Percentiles rank a stretch among this genome's conserved stretches.
Evolutionary conservation across 2,888 invertebrate species (phyloP).

Genomic region (Glomeris marginata): DNA sequence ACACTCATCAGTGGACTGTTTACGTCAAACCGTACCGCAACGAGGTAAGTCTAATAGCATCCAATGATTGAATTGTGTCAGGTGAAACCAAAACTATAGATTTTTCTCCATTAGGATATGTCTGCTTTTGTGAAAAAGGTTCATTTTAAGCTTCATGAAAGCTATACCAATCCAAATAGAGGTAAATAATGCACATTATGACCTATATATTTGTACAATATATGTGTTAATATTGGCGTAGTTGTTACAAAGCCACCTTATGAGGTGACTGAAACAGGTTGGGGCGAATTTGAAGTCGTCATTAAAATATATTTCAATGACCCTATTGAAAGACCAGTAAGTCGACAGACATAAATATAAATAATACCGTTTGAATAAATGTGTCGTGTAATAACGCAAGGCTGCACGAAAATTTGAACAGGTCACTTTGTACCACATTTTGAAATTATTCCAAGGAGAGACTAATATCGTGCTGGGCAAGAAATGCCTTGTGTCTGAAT

Average conservation of each 20-base stretch:
- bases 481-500: constrained; percentile 71
- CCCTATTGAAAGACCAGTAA: constrained; percentile 82
- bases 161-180: constrained; percentile 84
- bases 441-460: constrained; percentile 80
- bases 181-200: constrained; percentile 20
- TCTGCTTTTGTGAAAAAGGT: constrained; percentile 87
- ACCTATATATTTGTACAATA: constrained; percentile 1
- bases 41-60: constrained; percentile 34
- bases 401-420: too few species aligned
- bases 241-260: constrained; percentile 91
- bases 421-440: constrained; percentile 85
- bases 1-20: constrained; percentile 98
- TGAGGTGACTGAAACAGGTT: constrained; percentile 94
- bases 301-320: constrained; percentile 97
- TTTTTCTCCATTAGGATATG: constrained; percentile 47
- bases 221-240: constrained; percentile 1
- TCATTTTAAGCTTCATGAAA: constrained; percentile 94
- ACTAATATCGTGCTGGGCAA: constrained; percentile 35
- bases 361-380: too few species aligned
- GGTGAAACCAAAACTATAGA: neutral
- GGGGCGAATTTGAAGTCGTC: constrained; percentile 98
- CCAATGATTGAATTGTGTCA: neutral
- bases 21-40: constrained; percentile 86
- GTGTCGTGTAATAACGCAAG: too few species aligned
- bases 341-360: too few species aligned